phyloP scores from a whole-genome alignment of 2,888 invertebrate species.

The Netelia virgata region DNA sequence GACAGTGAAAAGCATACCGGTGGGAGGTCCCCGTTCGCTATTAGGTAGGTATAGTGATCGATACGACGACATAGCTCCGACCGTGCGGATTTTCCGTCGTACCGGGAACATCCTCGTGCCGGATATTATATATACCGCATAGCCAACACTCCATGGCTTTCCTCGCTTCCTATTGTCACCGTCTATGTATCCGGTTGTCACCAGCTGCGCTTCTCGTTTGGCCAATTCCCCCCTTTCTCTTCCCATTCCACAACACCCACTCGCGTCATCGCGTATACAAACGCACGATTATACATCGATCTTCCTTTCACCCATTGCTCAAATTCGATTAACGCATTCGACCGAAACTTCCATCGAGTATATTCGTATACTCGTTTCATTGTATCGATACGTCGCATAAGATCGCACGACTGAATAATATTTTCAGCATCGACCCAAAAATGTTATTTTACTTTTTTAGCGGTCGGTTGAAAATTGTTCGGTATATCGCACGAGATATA shows the following conservation, averaged over 20 bases:
- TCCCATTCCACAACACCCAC: background rate
- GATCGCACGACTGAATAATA: background rate
- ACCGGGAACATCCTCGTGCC: conserved; percentile 4
- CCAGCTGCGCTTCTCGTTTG: conserved; percentile 39
- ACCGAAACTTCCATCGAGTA: background rate
- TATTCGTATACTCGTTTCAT: background rate
- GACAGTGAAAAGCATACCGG: background rate
- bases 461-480: background rate
- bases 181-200: conserved; percentile 55
- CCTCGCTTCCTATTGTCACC: conserved; percentile 57
- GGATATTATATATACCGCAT: conserved; percentile 31
- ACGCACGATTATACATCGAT: background rate
- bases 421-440: background rate
- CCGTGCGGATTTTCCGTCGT: background rate
- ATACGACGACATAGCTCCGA: background rate
- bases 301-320: background rate
- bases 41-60: background rate
- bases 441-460: background rate
- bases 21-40: background rate
- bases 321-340: background rate
- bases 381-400: background rate
- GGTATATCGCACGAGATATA: too few relatives aligned
- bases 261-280: background rate
- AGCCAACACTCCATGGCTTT: conserved; percentile 48
- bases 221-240: background rate